Base-by-base conservation (phyloP, 2,113 vertebrate species). In the Mirounga angustirostris region DNA sequence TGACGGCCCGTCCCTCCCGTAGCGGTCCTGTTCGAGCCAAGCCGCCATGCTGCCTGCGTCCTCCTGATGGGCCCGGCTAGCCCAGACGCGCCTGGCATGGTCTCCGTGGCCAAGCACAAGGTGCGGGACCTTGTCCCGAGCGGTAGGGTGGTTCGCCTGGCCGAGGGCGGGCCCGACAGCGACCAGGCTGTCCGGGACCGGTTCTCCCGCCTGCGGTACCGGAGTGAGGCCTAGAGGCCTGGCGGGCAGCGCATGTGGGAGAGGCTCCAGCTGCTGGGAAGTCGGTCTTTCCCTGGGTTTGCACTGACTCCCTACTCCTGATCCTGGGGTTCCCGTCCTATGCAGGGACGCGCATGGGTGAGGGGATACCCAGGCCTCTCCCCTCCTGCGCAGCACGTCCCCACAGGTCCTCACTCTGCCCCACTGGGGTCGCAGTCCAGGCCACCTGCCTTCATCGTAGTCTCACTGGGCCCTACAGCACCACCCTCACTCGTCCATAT, bases 11-110 rank as follows among this genome's bases (percentile, higher is more conserved):
- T 97, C 79, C 91, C 26, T 11, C 0, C 97, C 95, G 4, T 96
- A 99, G 99, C 98, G 7, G 97, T 98, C 3, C 98, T 99, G 94
- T 98, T 99, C 5, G 99, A 99, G 98, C 98, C 95, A 0, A 99
- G 99, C 86, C 99, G 99, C 12, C 99, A 99, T 0, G 99, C 99
- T n/a, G 99, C 99, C 98, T 99, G 99, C 10, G 91, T 99, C 95
- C 93, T 99, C 85, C 98, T 99, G 97, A 99, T 96, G 0, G 99
- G 99, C 5, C 99, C 99, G 0, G 83, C 78, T 0, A 67, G 76
- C 12, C 9, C 96, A 0, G 96, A 98, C 21, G 46, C 54, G 0
- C 98, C 98, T 0, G 99, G 99, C 24, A 93, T 61, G 0, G 98
- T 99, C 97, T 98, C 99, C 4, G 98, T 99, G 93, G 99, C 98